Base-by-base conservation (phyloP, 2,888 invertebrate species). In the Lasioglossum lativentre region DNA sequence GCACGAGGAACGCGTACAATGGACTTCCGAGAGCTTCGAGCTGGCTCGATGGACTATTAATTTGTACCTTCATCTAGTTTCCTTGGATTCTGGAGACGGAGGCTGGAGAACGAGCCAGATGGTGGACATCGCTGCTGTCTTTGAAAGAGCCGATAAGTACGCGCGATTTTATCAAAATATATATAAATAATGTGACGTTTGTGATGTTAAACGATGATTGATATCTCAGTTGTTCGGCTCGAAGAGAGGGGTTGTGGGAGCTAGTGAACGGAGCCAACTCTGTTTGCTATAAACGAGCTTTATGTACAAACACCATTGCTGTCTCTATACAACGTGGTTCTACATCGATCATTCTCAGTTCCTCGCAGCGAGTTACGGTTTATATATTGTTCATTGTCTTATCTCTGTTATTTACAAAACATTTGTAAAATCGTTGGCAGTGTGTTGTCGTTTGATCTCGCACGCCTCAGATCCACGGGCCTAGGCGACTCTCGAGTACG, bases 401-500 rank as follows among this genome's bases (percentile, higher is more conserved):
- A 81, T 81, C 78, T 74, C 6, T 76, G 88, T 73, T 92, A 92
- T 92, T 85, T 92, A 92, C 92, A 92, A 87, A 88, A 88, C 71
- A 70, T 85, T n/a, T 72, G 82, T 40, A 73, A 77, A 83, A 80
- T 45, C 56, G 63, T 78, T 30, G 40, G 52, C 66, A 74, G 73
- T 70, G 56, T 3, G 16, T 59, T 23, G 63, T 10, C 59, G 4
- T n/a, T 52, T 3, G 52, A 52, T 52, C 52, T 10, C 23, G 52
- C 2, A n/a, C 23, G 42, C 0, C 59, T 91, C 77, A 93, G 83
- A 93, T 93, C 93, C 93, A 93, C 47, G 93, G 93, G 78, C 93
- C 93, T 73, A 93, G 80, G 70, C 92, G 93, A 82, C 91, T 93
- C 85, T 98, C 98, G 86, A 98, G 96, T 88, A 98, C 96, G 84